phyloP scores from a whole-genome alignment of 2,113 vertebrate species.

The Cromileptes altivelis region DNA sequence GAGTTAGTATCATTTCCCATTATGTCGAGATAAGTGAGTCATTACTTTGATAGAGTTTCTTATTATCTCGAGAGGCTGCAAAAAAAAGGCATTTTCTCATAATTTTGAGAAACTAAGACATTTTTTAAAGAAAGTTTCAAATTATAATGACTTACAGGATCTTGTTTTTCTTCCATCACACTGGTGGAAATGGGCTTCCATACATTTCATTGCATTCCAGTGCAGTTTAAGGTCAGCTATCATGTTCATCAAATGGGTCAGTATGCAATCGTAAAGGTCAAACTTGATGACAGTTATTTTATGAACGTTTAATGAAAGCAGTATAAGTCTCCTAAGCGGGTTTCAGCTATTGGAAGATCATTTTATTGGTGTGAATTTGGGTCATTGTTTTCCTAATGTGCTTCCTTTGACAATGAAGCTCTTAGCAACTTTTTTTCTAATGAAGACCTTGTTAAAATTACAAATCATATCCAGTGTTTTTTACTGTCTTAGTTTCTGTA shows the following conservation, averaged over 20 bases:
- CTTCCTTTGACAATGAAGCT: not conserved
- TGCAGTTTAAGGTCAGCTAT: too few relatives aligned
- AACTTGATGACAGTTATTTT: not conserved
- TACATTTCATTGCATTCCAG: too few relatives aligned
- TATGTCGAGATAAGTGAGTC: too few relatives aligned
- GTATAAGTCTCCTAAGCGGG: not conserved
- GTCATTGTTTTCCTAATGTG: not conserved
- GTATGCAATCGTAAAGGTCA: not conserved
- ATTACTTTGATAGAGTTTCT: too few relatives aligned
- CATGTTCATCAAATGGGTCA: not conserved
- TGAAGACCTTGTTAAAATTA: not conserved
- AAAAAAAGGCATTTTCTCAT: too few relatives aligned
- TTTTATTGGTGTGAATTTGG: not conserved
- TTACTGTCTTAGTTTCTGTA: constrained; percentile 11
- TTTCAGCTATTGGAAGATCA: not conserved
- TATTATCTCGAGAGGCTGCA: too few relatives aligned
- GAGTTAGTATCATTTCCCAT: too few relatives aligned
- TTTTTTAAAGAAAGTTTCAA: too few relatives aligned
- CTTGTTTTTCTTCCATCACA: too few relatives aligned
- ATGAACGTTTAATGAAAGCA: not conserved
- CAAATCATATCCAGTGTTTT: not conserved
- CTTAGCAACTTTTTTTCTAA: not conserved
- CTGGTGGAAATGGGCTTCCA: too few relatives aligned
- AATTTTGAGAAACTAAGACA: too few relatives aligned
- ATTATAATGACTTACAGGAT: too few relatives aligned